These are phyloP conservation scores for Magallana nippona DNA, from an alignment of 2,888 invertebrate genomes.

Conservation along the genomic window DNA sequence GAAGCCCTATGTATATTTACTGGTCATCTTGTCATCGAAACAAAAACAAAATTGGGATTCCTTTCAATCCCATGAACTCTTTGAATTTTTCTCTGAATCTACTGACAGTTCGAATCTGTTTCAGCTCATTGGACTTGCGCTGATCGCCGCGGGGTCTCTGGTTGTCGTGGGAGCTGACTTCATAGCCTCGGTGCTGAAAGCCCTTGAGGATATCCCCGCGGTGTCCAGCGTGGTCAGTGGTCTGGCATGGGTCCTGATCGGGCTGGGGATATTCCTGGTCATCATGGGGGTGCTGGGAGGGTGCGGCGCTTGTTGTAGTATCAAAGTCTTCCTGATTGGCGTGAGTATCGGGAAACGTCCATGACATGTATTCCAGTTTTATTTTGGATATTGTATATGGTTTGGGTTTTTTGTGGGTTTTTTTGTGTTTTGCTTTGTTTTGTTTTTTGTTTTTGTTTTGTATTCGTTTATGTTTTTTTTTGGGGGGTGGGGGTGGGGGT, in stretches of 20 bases:
- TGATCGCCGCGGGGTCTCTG: conserved; percentile 40
- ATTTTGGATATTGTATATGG: not conserved
- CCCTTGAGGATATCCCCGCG: conserved; percentile 41
- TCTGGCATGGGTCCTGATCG: conserved; percentile 79
- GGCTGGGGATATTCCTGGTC: conserved; percentile 92
- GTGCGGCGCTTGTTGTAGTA: conserved; percentile 87
- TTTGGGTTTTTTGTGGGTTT: not conserved
- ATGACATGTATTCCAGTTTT: not conserved
- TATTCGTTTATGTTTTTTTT: no score
- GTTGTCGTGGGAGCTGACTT: conserved; percentile 43
- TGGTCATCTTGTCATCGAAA: no score
- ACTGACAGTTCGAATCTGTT: conserved; percentile 13
- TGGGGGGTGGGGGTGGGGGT: no score
- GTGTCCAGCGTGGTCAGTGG: conserved; percentile 37
- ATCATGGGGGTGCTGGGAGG: conserved; percentile 96
- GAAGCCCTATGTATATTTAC: no score
- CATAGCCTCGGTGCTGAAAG: conserved; percentile 35
- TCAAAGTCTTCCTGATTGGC: conserved; percentile 49
- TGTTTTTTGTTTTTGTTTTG: no score
- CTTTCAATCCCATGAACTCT: no score
- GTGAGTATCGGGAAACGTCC: conserved; percentile 42
- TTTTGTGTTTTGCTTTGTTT: not conserved
- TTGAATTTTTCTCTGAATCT: no score
- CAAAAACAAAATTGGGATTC: no score
- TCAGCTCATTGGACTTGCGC: conserved; percentile 45